Evolutionary conservation across 1,140 invertebrate species (phyloP), one percentile per base, ranked within the genome.

Genomic region (Homarus americanus): DNA sequence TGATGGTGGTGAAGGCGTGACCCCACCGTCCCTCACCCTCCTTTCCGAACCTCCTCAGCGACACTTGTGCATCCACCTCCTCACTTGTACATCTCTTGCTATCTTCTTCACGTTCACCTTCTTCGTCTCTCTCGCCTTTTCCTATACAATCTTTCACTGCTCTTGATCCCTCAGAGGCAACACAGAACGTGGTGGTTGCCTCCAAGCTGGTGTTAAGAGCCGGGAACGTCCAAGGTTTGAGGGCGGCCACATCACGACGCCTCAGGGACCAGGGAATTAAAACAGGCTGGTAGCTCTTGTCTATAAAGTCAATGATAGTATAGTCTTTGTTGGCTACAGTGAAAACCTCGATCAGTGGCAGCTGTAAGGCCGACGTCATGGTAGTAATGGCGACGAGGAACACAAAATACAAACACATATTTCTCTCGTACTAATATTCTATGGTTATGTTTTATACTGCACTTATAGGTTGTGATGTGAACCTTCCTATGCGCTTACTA

Each of bases 141-240:
- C 34, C n/a, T n/a, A n/a, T n/a, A n/a, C n/a, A n/a, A n/a, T 40
- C 38, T n/a, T 7, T 82, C 49, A 34, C 49, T 36, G 2, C 73
- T 28, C 28, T 34, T 36, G 38, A 44, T 44, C 63, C 63, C 38
- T 5, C n/a, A 1, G 63, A 83, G 38, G 82, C 82, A 36, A 83
- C 32, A 41, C 63, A 69, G 82, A 83, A 83, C 63, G 82, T 83
- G 63, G 82, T 72, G 58, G 82, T 38, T 20, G 82, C 82, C n/a
- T 83, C 82, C n/a, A 83, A 15, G 32, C 82, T 83, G 20, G 53
- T 15, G 38, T 1, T 17, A 24, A 83, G 63, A 38, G 7, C 5
- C 5, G 82, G 17, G 36, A 83, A 83, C 32, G 58, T 69, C 82
- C 82, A 83, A 7, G 82, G 82, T 34, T 32, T 28, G 0, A 83